Evolutionary conservation across 2,113 vertebrate species (phyloP).

Genomic region (Ariopsis seemanni): DNA sequence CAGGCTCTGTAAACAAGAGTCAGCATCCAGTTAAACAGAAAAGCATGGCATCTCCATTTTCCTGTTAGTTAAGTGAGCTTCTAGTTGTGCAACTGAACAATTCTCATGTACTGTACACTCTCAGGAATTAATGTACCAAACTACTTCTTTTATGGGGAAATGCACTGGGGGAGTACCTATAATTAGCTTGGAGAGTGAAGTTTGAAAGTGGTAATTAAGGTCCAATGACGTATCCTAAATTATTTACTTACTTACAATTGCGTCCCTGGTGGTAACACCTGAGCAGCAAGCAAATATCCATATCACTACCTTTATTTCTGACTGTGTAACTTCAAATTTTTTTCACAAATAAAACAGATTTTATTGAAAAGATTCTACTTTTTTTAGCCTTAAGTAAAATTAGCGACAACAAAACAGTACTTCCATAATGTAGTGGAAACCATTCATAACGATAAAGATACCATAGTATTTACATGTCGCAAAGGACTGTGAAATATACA

Average conservation of each 20-base stretch:
- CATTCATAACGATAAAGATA: constrained; percentile 1
- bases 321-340: background rate
- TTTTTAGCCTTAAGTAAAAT: background rate
- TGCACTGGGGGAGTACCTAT: background rate
- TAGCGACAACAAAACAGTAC: background rate
- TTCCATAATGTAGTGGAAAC: constrained; percentile 25
- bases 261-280: background rate
- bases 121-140: background rate
- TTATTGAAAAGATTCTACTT: background rate
- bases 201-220: background rate
- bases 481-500: background rate
- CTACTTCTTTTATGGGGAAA: background rate
- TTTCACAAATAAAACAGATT: background rate
- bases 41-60: background rate
- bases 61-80: background rate
- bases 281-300: background rate
- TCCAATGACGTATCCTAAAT: background rate
- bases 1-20: background rate
- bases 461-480: background rate
- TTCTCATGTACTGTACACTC: background rate
- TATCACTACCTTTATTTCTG: background rate
- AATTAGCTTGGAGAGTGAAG: background rate
- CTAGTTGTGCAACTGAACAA: background rate
- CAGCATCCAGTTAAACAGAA: background rate
- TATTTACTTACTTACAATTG: too few species aligned